Conservation (phyloP, 2,113 vertebrate genomes). For the Acrocephalus arundinaceus region DNA sequence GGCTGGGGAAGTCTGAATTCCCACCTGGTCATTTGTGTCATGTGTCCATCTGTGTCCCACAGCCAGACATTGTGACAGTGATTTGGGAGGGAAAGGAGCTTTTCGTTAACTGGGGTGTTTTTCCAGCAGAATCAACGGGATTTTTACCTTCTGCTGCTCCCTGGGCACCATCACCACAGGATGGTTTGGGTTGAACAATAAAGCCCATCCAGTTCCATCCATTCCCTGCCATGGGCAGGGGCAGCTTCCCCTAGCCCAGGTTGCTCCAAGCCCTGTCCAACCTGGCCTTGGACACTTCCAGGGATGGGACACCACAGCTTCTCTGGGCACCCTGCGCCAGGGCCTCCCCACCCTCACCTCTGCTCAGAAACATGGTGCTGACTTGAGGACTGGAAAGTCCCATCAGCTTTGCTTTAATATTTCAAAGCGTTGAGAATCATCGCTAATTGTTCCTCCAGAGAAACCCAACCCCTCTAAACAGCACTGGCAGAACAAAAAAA, state of each 20-base stretch:
- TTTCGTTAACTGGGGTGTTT: rapidly evolving
- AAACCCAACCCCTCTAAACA: background rate
- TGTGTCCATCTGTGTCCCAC: background rate
- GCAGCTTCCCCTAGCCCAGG: rapidly evolving
- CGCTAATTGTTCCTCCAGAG: rapidly evolving
- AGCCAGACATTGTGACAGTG: rapidly evolving
- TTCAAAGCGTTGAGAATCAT: background rate
- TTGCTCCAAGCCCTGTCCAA: rapidly evolving
- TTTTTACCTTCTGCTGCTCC: background rate
- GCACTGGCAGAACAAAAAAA: background rate
- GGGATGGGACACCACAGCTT: background rate
- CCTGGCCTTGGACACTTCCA: background rate
- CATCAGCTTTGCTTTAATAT: background rate
- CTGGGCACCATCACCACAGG: background rate
- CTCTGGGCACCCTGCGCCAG: background rate
- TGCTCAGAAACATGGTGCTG: background rate
- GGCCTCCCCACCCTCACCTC: background rate
- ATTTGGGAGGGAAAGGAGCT: rapidly evolving
- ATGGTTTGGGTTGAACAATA: background rate
- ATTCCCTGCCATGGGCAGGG: background rate
- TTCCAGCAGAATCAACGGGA: rapidly evolving
- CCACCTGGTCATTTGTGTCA: background rate
- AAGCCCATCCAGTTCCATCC: background rate
- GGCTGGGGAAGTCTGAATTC: background rate
- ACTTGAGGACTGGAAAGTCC: background rate